phyloP scores from a whole-genome alignment of 1,140 invertebrate genomes.

The Scaptomyza montana region DNA sequence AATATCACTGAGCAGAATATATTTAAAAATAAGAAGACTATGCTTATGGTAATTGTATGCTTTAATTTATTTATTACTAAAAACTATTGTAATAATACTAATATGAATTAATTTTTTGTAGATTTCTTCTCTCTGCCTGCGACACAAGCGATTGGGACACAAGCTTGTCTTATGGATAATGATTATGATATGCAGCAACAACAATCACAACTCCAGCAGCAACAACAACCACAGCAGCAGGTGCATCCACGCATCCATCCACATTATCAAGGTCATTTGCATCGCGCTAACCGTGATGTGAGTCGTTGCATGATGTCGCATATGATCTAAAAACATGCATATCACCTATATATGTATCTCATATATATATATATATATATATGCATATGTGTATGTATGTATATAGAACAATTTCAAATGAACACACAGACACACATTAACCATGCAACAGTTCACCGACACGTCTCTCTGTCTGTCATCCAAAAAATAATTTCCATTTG shows the following conservation, averaged over 20 bases:
- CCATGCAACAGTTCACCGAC: conserved; percentile 50
- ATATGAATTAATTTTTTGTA: conserved; percentile 34
- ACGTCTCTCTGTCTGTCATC: conserved; percentile 39
- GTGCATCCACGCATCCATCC: conserved; percentile 65
- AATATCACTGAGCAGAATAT: not conserved
- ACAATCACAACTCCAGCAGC: conserved; percentile 41
- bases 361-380: conserved; percentile 10
- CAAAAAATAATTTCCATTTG: conserved; percentile 33
- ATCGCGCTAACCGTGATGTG: conserved; percentile 83
- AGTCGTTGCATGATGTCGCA: conserved; percentile 83
- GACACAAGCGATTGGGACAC: conserved; percentile 76
- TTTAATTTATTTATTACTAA: not conserved
- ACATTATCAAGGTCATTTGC: conserved; percentile 83
- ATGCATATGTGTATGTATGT: conserved; percentile 26
- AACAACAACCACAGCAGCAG: conserved; percentile 41
- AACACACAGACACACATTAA: not conserved
- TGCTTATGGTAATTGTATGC: too few relatives aligned
- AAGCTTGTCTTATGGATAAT: conserved; percentile 75
- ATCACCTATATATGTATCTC: not conserved
- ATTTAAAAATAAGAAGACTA: not conserved
- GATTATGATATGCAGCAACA: conserved; percentile 57
- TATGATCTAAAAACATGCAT: conserved; percentile 73
- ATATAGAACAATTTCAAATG: conserved; percentile 19
- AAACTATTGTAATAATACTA: not conserved
- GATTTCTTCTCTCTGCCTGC: conserved; percentile 80